These are phyloP conservation scores for Pandion haliaetus DNA, from an alignment of 2,113 vertebrate species.

Conservation along the genomic window DNA sequence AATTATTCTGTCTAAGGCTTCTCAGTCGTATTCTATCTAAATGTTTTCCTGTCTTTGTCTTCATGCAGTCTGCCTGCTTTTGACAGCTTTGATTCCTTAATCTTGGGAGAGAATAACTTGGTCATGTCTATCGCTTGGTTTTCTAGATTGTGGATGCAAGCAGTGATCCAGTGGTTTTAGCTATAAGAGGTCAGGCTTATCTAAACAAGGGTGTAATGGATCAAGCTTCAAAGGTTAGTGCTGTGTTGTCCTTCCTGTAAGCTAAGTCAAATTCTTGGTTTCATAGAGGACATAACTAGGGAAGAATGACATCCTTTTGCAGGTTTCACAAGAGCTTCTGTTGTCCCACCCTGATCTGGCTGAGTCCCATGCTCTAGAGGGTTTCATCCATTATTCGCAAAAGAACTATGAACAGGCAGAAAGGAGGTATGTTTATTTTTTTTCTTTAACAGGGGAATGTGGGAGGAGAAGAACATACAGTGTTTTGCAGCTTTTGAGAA, in stretches of 20 bases:
- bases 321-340: constrained; percentile 85
- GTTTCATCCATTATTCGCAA: constrained; percentile 74
- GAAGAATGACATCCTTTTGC: neutral
- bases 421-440: constrained; percentile 75
- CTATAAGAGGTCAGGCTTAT: constrained; percentile 81
- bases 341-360: constrained; percentile 77
- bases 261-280: neutral
- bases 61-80: neutral
- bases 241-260: neutral
- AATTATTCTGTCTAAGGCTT: neutral
- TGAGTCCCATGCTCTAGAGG: constrained; percentile 79
- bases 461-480: neutral
- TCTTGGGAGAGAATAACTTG: neutral
- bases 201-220: constrained; percentile 81
- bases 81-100: neutral
- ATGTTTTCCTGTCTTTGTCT: neutral
- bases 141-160: constrained; percentile 81
- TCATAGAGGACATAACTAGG: neutral
- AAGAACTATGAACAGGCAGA: constrained; percentile 83
- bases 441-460: neutral
- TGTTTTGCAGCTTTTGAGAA: neutral
- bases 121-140: neutral
- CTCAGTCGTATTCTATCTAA: neutral
- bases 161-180: constrained; percentile 77
- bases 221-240: constrained; percentile 83